A percentile compares a stretch with the other conserved stretches of the same genome.
Evolutionary conservation across 2,113 vertebrate species (phyloP).

Genomic region (Turdus rufiventris): DNA sequence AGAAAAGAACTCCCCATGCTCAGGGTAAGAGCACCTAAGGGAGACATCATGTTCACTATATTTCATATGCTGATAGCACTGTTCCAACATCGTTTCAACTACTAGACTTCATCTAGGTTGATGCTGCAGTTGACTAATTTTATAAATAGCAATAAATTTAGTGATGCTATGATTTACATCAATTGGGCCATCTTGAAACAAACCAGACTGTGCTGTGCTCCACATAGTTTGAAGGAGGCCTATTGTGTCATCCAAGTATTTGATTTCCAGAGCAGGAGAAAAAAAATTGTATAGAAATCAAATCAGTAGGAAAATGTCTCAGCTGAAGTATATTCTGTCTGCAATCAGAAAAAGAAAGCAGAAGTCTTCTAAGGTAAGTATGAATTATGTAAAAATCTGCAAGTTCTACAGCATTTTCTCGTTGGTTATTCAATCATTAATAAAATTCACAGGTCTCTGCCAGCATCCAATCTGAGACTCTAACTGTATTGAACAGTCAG

Average conservation of each 20-base stretch:
- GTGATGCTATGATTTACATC: neutral
- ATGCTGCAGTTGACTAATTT: conserved; percentile 22
- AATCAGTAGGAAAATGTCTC: neutral
- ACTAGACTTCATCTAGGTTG: neutral
- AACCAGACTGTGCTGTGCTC: neutral
- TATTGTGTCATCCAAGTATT: conserved; percentile 23
- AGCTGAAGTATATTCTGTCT: neutral
- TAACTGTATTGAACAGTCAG: neutral
- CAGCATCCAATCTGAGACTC: neutral
- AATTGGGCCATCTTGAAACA: neutral
- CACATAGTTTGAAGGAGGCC: neutral
- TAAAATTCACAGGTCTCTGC: neutral
- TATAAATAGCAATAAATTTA: conserved; percentile 23
- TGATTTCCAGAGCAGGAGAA: neutral
- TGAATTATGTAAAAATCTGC: conserved; percentile 22
- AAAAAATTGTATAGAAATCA: neutral
- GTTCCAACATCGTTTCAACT: neutral
- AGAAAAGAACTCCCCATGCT: neutral
- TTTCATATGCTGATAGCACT: neutral
- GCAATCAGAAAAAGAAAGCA: neutral
- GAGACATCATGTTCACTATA: neutral
- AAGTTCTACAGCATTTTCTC: conserved; percentile 5
- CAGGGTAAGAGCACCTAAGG: neutral
- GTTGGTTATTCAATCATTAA: conserved; percentile 28
- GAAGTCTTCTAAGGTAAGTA: conserved; percentile 15